Conservation (phyloP, 2,797 vertebrate species). For the Hemitrygon akajei region DNA sequence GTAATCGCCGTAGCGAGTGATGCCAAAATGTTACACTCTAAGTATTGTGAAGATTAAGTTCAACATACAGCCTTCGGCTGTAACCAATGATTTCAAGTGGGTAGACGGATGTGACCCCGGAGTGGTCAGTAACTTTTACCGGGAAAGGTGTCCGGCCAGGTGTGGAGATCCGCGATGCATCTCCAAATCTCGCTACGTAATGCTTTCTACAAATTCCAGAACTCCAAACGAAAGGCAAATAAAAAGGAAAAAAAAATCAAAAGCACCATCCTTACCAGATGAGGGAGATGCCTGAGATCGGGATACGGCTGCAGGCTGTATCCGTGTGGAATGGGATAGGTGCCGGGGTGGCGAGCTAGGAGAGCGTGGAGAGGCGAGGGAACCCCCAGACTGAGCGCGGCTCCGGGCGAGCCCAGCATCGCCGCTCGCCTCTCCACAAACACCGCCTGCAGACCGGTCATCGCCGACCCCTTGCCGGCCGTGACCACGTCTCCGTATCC, state of each 20-base stretch:
- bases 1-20: neutral
- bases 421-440: slow-evolving; percentile 22
- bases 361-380: slow-evolving; percentile 56
- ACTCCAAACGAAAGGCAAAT: neutral
- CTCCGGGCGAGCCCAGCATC: slow-evolving; percentile 3
- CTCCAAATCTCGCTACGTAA: neutral
- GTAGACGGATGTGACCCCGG: neutral
- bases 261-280: slow-evolving; percentile 55
- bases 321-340: slow-evolving; percentile 65
- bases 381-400: slow-evolving; percentile 40
- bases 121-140: neutral
- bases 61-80: neutral
- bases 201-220: neutral
- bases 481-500: slow-evolving; percentile 22
- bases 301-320: slow-evolving; percentile 66
- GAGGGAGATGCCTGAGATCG: slow-evolving; percentile 60
- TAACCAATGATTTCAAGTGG: no score
- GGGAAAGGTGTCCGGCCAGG: neutral
- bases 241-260: neutral
- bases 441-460: neutral
- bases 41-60: neutral
- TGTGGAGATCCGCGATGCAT: no score
- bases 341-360: slow-evolving; percentile 56
- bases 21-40: neutral
- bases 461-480: neutral